Percentiles rank a stretch among this genome's conserved stretches.
Conservation (phyloP, 1,140 invertebrate species). For the Augochlora pura region DNA sequence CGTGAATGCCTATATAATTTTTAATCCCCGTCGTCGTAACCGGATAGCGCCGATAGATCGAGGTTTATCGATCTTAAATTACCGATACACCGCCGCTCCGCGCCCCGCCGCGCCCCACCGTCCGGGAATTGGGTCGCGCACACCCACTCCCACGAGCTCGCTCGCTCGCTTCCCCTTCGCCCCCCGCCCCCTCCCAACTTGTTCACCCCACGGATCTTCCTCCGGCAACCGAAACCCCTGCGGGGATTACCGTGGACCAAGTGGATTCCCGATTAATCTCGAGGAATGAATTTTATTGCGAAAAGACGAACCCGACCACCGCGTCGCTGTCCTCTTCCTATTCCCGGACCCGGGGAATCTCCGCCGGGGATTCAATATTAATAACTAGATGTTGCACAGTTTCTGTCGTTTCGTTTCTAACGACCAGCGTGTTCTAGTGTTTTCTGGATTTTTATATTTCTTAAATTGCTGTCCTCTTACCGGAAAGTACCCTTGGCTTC, state of each 20-base stretch:
- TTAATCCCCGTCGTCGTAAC: slow-evolving; percentile 76
- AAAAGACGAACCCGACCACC: neutral
- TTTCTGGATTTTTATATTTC: too few relatives aligned
- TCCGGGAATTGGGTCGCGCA: slow-evolving; percentile 69
- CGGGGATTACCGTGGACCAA: slow-evolving; percentile 46
- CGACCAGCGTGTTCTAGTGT: too few relatives aligned
- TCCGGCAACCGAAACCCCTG: neutral
- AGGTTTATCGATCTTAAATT: slow-evolving; percentile 79
- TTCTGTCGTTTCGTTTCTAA: too few relatives aligned
- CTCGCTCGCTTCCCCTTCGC: slow-evolving; percentile 49
- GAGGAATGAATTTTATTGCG: slow-evolving; percentile 11
- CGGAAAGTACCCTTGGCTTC: too few relatives aligned
- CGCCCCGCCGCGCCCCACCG: slow-evolving; percentile 12
- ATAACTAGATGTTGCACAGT: too few relatives aligned
- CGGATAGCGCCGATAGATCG: slow-evolving; percentile 73
- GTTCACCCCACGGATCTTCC: too few relatives aligned
- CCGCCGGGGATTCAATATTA: too few relatives aligned
- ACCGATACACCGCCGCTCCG: slow-evolving; percentile 64
- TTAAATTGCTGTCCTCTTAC: too few relatives aligned
- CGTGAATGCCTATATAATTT: slow-evolving; percentile 74
- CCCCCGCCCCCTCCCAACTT: neutral
- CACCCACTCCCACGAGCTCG: slow-evolving; percentile 34
- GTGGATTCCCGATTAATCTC: slow-evolving; percentile 53
- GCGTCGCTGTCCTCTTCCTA: too few relatives aligned
- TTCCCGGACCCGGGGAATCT: too few relatives aligned